phyloP scores from a whole-genome alignment of 2,113 vertebrate species.

The Delphinapterus leucas region DNA sequence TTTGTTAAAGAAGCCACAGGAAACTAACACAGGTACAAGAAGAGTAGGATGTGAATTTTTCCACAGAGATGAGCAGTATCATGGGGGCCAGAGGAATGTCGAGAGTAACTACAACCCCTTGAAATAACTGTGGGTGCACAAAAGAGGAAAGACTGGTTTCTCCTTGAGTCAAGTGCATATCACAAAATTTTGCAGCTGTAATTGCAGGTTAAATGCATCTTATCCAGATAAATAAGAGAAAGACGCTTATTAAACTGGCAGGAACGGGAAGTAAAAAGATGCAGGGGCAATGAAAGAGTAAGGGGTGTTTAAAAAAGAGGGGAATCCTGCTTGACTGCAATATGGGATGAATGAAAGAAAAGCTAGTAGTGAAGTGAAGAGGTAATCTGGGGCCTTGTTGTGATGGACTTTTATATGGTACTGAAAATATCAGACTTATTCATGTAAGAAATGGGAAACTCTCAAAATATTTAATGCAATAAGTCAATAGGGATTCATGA shows the following conservation, averaged over 20 bases:
- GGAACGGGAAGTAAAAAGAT: neutral
- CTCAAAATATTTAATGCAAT: neutral
- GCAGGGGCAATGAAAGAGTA: neutral
- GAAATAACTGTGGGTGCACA: no score
- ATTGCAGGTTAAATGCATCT: neutral
- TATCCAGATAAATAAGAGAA: neutral
- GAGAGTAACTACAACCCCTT: neutral
- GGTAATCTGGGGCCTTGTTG: neutral
- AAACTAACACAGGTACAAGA: neutral
- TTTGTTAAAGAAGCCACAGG: neutral
- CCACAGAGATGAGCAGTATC: neutral
- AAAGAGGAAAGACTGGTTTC: neutral
- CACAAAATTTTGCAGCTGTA: neutral
- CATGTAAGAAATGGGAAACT: neutral
- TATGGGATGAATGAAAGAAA: neutral
- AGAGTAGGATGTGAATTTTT: neutral
- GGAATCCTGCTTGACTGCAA: neutral
- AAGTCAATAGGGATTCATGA: neutral
- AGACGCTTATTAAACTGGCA: neutral
- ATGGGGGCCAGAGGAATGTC: neutral
- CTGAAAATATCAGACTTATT: neutral
- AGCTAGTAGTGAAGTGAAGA: neutral
- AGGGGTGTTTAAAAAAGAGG: neutral
- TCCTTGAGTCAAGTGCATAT: neutral
- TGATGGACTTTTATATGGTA: neutral